Conservation (phyloP, 1,140 invertebrate genomes). For the Tenebrio molitor region DNA sequence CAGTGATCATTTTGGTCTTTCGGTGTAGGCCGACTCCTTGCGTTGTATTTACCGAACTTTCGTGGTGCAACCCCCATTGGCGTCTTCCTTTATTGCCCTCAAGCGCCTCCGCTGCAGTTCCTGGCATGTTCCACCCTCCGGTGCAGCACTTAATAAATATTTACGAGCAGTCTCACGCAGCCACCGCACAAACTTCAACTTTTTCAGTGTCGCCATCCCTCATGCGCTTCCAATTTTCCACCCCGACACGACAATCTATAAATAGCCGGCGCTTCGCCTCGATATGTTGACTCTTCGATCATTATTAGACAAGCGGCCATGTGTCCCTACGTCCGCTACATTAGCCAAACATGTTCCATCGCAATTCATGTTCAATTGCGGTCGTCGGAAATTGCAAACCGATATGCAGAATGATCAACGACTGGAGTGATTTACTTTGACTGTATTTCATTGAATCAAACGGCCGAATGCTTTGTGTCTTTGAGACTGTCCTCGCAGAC, state of each 20-base stretch:
- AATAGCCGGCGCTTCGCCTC: background rate
- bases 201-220: background rate
- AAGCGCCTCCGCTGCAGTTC: too few species aligned
- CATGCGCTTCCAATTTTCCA: background rate
- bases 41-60: too few species aligned
- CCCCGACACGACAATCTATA: background rate
- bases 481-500: background rate
- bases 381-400: conserved; percentile 40
- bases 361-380: conserved; percentile 41
- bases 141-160: background rate
- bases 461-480: conserved; percentile 7
- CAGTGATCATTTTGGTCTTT: too few species aligned
- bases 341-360: conserved; percentile 28
- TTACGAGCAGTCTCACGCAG: background rate
- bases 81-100: too few species aligned
- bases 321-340: conserved; percentile 22
- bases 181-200: background rate
- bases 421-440: conserved; percentile 25
- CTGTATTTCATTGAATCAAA: conserved; percentile 10
- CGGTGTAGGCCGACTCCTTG: too few species aligned
- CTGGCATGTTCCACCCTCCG: too few species aligned
- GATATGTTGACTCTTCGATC: background rate
- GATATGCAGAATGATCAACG: conserved; percentile 31
- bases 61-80: too few species aligned
- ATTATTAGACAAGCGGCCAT: conserved; percentile 16